Percentiles rank a stretch among this genome's conserved stretches.
These are phyloP conservation scores for Bombus ignitus DNA, from an alignment of 1,140 invertebrate species.

Conservation along the genomic window DNA sequence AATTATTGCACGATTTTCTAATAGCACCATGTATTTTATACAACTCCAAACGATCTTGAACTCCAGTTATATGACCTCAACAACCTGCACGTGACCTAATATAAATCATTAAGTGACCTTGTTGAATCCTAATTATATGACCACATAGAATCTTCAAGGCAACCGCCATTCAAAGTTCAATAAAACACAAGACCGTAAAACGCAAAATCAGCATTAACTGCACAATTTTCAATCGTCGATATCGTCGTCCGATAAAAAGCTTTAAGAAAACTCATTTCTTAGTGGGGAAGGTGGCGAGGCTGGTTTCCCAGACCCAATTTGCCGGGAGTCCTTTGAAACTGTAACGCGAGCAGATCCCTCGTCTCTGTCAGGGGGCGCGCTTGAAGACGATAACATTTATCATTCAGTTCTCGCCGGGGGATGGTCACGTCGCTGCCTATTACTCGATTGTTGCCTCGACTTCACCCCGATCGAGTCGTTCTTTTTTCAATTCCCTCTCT, in stretches of 20 bases:
- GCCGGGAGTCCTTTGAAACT: neutral
- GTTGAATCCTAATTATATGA: too few species aligned
- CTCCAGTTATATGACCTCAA: too few species aligned
- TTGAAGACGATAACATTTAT: constrained; percentile 15
- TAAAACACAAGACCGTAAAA: neutral
- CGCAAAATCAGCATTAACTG: neutral
- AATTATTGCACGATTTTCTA: too few species aligned
- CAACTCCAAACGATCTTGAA: too few species aligned
- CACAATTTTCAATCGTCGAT: neutral
- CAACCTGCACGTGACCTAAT: too few species aligned
- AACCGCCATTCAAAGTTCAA: neutral
- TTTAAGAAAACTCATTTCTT: neutral
- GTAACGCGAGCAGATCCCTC: too few species aligned
- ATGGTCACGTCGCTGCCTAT: constrained; percentile 19
- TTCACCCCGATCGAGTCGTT: neutral
- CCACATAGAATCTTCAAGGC: too few species aligned
- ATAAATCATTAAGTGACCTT: too few species aligned
- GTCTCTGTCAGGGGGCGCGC: neutral
- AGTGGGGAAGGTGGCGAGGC: neutral
- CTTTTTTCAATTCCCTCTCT: constrained; percentile 18
- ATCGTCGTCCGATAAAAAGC: too few species aligned
- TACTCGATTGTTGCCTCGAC: constrained; percentile 18
- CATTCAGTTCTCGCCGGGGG: constrained; percentile 15
- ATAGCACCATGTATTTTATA: too few species aligned
- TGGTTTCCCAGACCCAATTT: neutral